Evolutionary conservation across 2,797 vertebrate genomes (phyloP), one percentile per base, ranked within the genome.

Genomic region (Smutsia temminckii): DNA sequence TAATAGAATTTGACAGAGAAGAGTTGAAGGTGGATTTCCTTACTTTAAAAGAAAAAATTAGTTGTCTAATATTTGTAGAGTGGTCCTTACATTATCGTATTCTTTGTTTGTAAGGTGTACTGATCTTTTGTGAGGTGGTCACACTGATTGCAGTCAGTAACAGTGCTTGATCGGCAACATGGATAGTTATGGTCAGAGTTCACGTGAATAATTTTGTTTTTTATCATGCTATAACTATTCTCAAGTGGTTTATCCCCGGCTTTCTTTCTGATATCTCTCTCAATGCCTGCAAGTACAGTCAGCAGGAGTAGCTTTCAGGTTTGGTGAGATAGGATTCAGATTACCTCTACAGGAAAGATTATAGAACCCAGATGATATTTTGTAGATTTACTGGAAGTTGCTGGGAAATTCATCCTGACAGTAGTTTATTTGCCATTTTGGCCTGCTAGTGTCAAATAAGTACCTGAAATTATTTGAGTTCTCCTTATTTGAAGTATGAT

Each of bases 1-100:
- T 85, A 79, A 23, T 77, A 77, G 78, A 79, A 85, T 83, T 92
- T 93, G 87, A 75, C 20, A 64, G 71, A 87, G 37, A 91, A 78
- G 49, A 92, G 46, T 17, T 85, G n/a, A 83, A 34, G 37, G 34
- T 63, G 80, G 49, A 37, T 71, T 91, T 72, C n/a, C 53, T 91
- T 85, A 64, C 25, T 88, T 89, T 71, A 92, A 74, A 90, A 64
- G 42, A 37, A 94, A 85, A 63, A 85, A 75, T n/a, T 8, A 49
- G 2, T 59, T 10, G 2, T 85, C 72, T 78, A 75, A 63, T 78
- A 49, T 49, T 57, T 83, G 77, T 46, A 29, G 17, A 32, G 69
- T 55, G 10, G 46, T 9, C 77, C 4, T 89, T 90, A 51, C 32
- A 6, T 63, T 95, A 79, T 21, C 29, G 9, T 37, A 51, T 78